A percentile compares a stretch with the other conserved stretches of the same genome.
These are phyloP conservation scores for Hydrocynus forskahlii DNA, from an alignment of 2,797 vertebrate species.

Conservation along the genomic window DNA sequence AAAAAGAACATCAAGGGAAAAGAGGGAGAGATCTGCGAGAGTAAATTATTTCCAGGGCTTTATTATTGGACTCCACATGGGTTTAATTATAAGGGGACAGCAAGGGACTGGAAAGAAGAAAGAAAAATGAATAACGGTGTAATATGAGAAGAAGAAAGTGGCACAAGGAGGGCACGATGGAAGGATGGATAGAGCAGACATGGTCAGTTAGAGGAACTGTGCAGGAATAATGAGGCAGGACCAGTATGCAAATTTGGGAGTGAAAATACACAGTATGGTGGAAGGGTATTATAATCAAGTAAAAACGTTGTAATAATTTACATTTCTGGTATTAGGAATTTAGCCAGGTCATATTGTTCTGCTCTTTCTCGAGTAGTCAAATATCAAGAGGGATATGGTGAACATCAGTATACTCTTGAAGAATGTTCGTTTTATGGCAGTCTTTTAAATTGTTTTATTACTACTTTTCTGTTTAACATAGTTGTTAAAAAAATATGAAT, in stretches of 20 bases:
- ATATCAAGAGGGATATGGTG: too few relatives aligned
- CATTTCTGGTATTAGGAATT: too few relatives aligned
- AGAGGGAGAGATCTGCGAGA: slow-evolving; percentile 1
- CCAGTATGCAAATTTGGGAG: background rate
- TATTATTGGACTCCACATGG: slow-evolving; percentile 41
- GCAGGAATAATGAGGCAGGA: background rate
- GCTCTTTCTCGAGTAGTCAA: too few relatives aligned
- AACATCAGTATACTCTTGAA: too few relatives aligned
- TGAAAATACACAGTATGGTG: background rate
- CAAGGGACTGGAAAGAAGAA: background rate
- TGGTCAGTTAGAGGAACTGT: background rate
- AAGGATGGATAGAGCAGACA: background rate
- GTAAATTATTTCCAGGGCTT: slow-evolving; percentile 36
- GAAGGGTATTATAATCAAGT: background rate
- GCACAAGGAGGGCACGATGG: slow-evolving; percentile 7
- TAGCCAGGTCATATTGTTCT: too few relatives aligned
- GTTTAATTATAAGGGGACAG: slow-evolving; percentile 38
- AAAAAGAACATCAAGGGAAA: background rate
- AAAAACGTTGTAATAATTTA: background rate
- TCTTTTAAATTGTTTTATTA: too few relatives aligned
- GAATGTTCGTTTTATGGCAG: too few relatives aligned
- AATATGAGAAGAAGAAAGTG: background rate
- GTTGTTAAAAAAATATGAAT: too few relatives aligned
- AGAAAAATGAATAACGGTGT: background rate
- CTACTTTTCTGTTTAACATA: too few relatives aligned